Percentiles rank a stretch among this genome's conserved stretches.
Conservation (phyloP, 30 jellyfish, hydroid and myxozoan genomes). For the Mastigias papua region DNA sequence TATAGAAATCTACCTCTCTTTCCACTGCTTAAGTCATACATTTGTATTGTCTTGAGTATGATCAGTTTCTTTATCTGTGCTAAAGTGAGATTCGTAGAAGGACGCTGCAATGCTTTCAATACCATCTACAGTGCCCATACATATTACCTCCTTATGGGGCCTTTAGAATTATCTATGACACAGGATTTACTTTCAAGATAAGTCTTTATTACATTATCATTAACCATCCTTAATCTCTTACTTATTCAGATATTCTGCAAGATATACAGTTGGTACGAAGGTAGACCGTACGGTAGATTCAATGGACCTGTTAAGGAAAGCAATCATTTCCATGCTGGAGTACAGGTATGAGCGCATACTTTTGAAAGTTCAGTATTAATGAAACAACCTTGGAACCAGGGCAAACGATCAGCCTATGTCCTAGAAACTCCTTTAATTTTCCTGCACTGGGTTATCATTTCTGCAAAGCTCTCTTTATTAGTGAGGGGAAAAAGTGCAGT, state of each 20-base stretch:
- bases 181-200: neutral
- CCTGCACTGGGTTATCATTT: neutral
- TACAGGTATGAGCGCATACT: neutral
- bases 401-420: neutral
- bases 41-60: neutral
- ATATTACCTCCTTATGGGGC: neutral
- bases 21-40: neutral
- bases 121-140: no score
- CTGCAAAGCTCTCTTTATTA: neutral
- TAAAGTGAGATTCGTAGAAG: neutral
- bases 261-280: slow-evolving; percentile 6
- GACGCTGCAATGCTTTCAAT: no score
- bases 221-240: neutral
- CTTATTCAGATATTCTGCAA: slow-evolving; percentile 12
- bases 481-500: no score
- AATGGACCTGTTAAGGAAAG: slow-evolving; percentile 16
- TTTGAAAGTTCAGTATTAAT: neutral
- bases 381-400: neutral
- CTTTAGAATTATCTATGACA: neutral
- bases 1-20: neutral
- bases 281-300: neutral
- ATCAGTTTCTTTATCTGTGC: neutral
- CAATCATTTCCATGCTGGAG: slow-evolving; percentile 4
- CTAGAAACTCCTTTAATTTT: neutral
- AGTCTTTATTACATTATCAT: neutral